phyloP scores from a whole-genome alignment of 2,797 vertebrate species.

The Sphaeramia orbicularis region DNA sequence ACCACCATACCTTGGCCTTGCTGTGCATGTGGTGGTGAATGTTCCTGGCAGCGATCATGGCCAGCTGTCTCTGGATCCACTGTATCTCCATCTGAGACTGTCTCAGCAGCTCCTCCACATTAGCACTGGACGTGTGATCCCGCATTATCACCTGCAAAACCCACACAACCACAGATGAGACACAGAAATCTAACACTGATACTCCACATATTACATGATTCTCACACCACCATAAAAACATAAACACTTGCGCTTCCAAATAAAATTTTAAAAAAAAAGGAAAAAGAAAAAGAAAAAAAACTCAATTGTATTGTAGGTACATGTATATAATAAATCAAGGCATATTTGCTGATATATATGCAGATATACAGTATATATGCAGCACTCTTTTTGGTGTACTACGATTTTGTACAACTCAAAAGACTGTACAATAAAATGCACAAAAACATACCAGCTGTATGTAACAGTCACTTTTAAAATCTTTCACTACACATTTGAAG shows the following conservation, averaged over 20 bases:
- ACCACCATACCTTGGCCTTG: constrained; percentile 68
- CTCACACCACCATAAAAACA: constrained; percentile 2
- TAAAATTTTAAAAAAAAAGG: too few species aligned
- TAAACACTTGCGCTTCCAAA: neutral
- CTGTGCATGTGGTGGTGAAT: constrained; percentile 62
- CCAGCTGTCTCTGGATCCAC: constrained; percentile 87
- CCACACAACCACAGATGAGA: constrained; percentile 33
- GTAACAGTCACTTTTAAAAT: too few species aligned
- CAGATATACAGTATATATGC: too few species aligned
- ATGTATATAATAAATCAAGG: neutral
- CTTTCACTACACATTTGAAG: too few species aligned
- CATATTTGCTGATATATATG: too few species aligned
- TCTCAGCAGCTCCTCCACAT: constrained; percentile 80
- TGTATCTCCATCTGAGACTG: constrained; percentile 86
- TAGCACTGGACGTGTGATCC: constrained; percentile 71
- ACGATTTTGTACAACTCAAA: too few species aligned
- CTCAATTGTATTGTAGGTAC: neutral
- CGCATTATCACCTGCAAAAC: constrained; percentile 77
- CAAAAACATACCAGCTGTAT: too few species aligned
- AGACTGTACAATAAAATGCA: too few species aligned
- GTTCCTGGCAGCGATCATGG: constrained; percentile 78
- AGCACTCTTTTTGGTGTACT: too few species aligned
- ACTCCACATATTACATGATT: constrained; percentile 8
- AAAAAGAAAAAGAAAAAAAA: constrained; percentile 4
- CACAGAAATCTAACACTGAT: constrained; percentile 2